Evolutionary conservation across 1,140 invertebrate genomes (phyloP).

Genomic region (Camponotus pennsylvanicus): DNA sequence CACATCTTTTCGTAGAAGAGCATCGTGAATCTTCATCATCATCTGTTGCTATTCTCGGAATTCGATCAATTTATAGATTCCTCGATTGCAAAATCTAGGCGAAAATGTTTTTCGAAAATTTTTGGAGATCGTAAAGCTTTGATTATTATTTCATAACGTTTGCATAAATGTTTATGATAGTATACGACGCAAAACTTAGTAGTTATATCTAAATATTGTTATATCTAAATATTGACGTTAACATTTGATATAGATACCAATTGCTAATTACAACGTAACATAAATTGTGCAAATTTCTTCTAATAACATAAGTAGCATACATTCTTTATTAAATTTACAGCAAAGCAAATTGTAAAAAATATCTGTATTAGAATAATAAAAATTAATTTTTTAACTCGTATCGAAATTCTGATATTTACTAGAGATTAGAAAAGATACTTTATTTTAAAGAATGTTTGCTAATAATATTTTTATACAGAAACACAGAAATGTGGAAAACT

Average conservation of each 20-base stretch:
- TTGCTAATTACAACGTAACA: background rate
- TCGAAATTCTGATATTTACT: background rate
- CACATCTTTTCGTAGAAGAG: constrained; percentile 37
- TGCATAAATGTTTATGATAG: constrained; percentile 9
- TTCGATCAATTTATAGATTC: constrained; percentile 20
- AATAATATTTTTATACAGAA: background rate
- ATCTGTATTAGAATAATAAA: background rate
- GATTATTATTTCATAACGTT: constrained; percentile 45
- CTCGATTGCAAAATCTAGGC: constrained; percentile 1
- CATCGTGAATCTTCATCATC: constrained; percentile 12
- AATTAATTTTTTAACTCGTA: background rate
- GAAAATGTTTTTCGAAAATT: constrained; percentile 1
- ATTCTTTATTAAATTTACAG: background rate
- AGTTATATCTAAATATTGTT: too few species aligned
- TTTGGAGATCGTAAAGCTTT: background rate
- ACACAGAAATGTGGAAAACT: background rate
- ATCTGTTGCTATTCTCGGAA: constrained; percentile 28
- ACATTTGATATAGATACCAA: background rate
- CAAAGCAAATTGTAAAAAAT: background rate
- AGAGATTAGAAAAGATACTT: background rate
- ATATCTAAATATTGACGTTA: too few species aligned
- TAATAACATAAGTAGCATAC: too few species aligned
- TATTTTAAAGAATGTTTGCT: background rate
- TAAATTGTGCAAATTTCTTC: background rate
- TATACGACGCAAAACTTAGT: background rate